Percentiles rank a stretch among this genome's conserved stretches.
Evolutionary conservation across 1,140 invertebrate species (phyloP).

Genomic region (Oscheius sp.): DNA sequence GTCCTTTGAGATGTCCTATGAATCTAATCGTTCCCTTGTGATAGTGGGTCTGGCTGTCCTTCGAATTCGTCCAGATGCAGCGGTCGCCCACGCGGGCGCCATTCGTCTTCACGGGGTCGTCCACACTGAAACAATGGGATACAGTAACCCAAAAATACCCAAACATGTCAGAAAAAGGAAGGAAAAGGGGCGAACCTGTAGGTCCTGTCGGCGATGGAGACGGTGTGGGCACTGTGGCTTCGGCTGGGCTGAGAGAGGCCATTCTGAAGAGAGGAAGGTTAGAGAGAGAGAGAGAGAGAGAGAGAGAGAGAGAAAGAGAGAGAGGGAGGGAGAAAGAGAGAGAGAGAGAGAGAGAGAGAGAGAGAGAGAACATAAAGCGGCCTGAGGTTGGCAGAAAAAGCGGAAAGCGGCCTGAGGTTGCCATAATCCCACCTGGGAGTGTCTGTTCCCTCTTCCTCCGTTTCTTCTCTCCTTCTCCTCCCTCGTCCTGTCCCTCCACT

Average conservation of each 20-base stretch:
- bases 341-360: no score
- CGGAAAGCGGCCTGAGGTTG: no score
- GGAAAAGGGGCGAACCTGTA: background rate
- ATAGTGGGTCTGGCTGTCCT: slow-evolving; percentile 65
- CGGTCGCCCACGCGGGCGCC: slow-evolving; percentile 61
- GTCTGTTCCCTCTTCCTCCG: background rate
- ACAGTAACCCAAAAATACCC: background rate
- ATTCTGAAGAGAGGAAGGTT: no score
- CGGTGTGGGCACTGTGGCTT: slow-evolving; percentile 23
- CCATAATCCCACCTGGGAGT: background rate
- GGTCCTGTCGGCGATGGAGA: background rate
- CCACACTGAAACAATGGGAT: slow-evolving; percentile 12
- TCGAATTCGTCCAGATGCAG: slow-evolving; percentile 68
- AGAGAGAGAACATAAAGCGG: no score
- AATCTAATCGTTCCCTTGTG: slow-evolving; percentile 65
- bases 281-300: no score
- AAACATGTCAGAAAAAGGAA: background rate
- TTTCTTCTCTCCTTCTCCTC: background rate
- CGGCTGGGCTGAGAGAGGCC: slow-evolving; percentile 20
- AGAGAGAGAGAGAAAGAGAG: no score
- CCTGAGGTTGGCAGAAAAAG: no score
- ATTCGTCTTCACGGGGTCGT: slow-evolving; percentile 2
- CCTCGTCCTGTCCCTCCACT: background rate
- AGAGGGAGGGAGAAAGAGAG: no score
- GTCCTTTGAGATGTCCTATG: slow-evolving; percentile 66